These are phyloP conservation scores for Epinephelus malabaricus DNA, from an alignment of 2,797 vertebrate species.

Conservation along the genomic window DNA sequence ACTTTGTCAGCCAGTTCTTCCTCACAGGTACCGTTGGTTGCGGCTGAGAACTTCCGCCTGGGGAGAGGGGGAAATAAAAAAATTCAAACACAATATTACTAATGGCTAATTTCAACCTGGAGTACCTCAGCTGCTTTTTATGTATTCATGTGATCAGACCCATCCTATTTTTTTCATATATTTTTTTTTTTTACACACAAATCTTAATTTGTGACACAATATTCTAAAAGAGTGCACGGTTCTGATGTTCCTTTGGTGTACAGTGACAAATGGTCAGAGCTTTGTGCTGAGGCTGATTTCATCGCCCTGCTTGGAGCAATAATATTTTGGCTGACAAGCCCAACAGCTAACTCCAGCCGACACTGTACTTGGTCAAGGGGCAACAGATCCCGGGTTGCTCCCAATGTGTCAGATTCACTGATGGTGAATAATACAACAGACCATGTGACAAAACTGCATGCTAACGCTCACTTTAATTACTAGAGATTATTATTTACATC, in stretches of 20 bases:
- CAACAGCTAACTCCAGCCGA: constrained; percentile 66
- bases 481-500: neutral
- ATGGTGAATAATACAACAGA: constrained; percentile 59
- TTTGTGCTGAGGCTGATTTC: constrained; percentile 45
- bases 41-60: constrained; percentile 94
- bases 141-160: neutral
- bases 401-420: constrained; percentile 73
- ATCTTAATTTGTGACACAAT: neutral
- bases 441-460: constrained; percentile 43
- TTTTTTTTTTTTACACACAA: constrained; percentile 5
- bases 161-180: neutral
- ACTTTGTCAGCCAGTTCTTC: constrained; percentile 90
- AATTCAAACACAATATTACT: neutral
- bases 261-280: constrained; percentile 16
- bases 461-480: constrained; percentile 40
- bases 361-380: constrained; percentile 70
- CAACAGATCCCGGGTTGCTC: constrained; percentile 63
- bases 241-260: constrained; percentile 19
- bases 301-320: constrained; percentile 52
- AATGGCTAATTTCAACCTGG: neutral
- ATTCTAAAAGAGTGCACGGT: neutral
- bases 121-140: neutral
- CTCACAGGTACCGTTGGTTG: constrained; percentile 92
- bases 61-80: neutral
- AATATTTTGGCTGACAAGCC: constrained; percentile 67